Evolutionary conservation across 2,797 vertebrate species (phyloP), one percentile per base, ranked within the genome.

Genomic region (Pipistrellus pygmaeus): DNA sequence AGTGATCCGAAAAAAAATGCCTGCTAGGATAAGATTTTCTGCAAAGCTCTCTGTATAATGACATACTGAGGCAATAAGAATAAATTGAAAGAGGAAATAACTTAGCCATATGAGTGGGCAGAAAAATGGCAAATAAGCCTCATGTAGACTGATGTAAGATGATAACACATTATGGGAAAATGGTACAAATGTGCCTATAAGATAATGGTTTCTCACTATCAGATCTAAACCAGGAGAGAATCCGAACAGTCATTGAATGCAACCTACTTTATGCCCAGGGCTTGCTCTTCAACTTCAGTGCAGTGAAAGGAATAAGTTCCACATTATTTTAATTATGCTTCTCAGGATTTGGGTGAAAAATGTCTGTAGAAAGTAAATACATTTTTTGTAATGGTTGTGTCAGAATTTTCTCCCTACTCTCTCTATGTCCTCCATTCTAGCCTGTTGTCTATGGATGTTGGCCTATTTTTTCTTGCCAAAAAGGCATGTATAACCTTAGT

Each of bases 121-220:
- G 90, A 87, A 96, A 97, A 96, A 94, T 93, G 76, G 77, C 77
- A 95, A 90, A 82, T 95, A 93, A 93, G 90, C 73, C 88, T 68
- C 62, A 76, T 41, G 57, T 48, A 96, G 82, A 88, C 92, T 88
- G 93, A 96, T 92, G 85, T 85, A 72, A 94, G 94, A 96, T 95
- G 96, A 96, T 95, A 93, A 73, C 88, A 93, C 93, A 96, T 95
- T 95, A 96, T 76, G 64, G 91, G 93, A 80, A 96, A 96, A 96
- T 95, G 95, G 85, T 48, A 76, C 95, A 96, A 97, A 97, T 96
- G 93, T 94, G 17, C 69, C 91, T 96, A 41, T 91, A 95, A 92
- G 85, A 90, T 96, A 95, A 96, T 93, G 91, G 88, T 55, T 80
- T 80, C 90, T 85, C 82, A 88, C 71, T 85, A n/a, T 87, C 73